Evolutionary conservation across 1,140 invertebrate species (phyloP).

Genomic region (Maniola jurtina): DNA sequence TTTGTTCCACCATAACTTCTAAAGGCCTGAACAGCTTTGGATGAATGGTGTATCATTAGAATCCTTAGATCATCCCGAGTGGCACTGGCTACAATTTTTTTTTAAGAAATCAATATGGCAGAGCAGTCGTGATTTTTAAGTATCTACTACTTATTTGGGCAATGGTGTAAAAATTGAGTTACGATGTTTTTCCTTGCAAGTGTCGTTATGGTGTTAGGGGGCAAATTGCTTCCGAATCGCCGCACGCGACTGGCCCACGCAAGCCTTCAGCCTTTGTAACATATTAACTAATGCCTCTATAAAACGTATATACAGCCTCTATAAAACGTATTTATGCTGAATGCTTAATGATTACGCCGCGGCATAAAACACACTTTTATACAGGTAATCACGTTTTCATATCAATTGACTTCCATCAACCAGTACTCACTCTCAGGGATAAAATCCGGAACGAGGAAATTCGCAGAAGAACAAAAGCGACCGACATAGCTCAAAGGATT

Average conservation of each 20-base stretch:
- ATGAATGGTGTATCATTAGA: too few species aligned
- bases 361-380: background rate
- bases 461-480: too few species aligned
- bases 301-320: slow-evolving; percentile 22
- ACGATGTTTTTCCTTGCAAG: slow-evolving; percentile 29
- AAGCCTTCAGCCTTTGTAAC: slow-evolving; percentile 42
- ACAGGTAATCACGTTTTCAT: too few species aligned
- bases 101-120: background rate
- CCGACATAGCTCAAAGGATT: too few species aligned
- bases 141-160: background rate
- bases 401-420: too few species aligned
- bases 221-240: slow-evolving; percentile 59
- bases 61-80: too few species aligned
- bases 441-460: too few species aligned
- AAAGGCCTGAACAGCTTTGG: too few species aligned
- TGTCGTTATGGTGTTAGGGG: slow-evolving; percentile 51
- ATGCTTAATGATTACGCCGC: background rate
- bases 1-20: too few species aligned
- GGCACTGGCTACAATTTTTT: too few species aligned
- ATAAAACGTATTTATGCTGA: slow-evolving; percentile 25
- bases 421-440: too few species aligned
- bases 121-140: background rate
- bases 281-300: slow-evolving; percentile 40
- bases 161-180: background rate
- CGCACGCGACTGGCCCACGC: slow-evolving; percentile 55